Evolutionary conservation across 1,140 invertebrate species (phyloP), one percentile per base, ranked within the genome.

Genomic region (Brachionus plicatilis): DNA sequence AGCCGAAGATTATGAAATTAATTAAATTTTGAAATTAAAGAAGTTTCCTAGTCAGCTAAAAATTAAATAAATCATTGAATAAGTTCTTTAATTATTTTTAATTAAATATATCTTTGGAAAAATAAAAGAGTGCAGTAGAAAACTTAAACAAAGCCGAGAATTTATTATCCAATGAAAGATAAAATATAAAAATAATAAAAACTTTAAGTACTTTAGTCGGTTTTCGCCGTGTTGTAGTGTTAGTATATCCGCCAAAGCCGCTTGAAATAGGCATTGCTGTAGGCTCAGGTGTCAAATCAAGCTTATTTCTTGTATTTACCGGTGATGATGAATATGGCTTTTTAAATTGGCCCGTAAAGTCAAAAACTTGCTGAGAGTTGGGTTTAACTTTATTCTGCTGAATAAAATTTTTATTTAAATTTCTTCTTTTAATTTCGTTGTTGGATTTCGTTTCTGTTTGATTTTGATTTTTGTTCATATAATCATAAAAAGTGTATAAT

Each of bases 401-500:
- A 53, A 80, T 27, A 33, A 53, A 56, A 65, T 60, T 53, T 17
- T 33, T 33, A n/a, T 60, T 24, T 43, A 24, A 65, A 43, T 43
- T 82, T 17, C 17, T 37, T 14, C 12, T 68, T 65, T 45, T 82
- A 65, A 82, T 82, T 82, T 60, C 53, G 79, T 65, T 65, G 41
- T 65, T 82, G 65, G 79, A 41, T 43, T 82, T 82, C 6, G 33
- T 37, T 68, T 65, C 50, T 65, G 50, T n/a, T 45, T 60, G 53
- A 56, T 68, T 60, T 68, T 60, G 66, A 27, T 82, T 82, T 20
- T 56, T 65, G 17, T 82, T 82, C n/a, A 82, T 82, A 65, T 65
- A 82, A 82, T 82, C 79, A 68, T 82, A 82, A 68, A 82, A 82
- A 24, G 79, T 82, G 53, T 82, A 82, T 60, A 82, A 47, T 45